Percentiles rank a stretch among this genome's conserved stretches.
Evolutionary conservation across 2,113 vertebrate genomes (phyloP).

Genomic region (Willisornis vidua): DNA sequence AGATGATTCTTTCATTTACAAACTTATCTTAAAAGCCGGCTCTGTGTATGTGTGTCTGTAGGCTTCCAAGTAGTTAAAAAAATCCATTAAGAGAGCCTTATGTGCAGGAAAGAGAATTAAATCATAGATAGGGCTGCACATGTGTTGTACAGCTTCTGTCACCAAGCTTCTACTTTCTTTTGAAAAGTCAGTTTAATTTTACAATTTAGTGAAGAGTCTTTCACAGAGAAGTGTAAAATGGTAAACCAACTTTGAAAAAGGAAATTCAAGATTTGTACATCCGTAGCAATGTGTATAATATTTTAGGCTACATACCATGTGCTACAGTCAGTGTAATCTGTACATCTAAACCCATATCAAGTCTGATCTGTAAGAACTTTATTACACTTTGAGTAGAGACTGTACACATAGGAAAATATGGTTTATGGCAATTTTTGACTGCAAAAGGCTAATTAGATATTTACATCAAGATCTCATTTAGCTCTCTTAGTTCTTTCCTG

Average conservation of each 20-base stretch:
- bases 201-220: constrained; percentile 6
- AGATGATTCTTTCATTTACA: not conserved
- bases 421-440: not conserved
- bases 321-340: not conserved
- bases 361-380: not conserved
- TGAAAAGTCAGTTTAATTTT: not conserved
- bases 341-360: not conserved
- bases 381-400: not conserved
- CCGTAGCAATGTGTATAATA: not conserved
- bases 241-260: not conserved
- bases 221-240: not conserved
- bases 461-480: constrained; percentile 15
- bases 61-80: not conserved
- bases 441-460: constrained; percentile 15
- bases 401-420: not conserved
- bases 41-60: not conserved
- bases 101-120: not conserved
- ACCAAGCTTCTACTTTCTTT: not conserved
- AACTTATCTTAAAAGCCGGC: constrained; percentile 7
- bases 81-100: not conserved
- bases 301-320: not conserved
- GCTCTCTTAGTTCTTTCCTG: not conserved
- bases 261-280: not conserved
- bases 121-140: not conserved
- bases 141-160: not conserved